Base-by-base conservation (phyloP, 2,797 vertebrate genomes). In the Sebastes cheni region DNA sequence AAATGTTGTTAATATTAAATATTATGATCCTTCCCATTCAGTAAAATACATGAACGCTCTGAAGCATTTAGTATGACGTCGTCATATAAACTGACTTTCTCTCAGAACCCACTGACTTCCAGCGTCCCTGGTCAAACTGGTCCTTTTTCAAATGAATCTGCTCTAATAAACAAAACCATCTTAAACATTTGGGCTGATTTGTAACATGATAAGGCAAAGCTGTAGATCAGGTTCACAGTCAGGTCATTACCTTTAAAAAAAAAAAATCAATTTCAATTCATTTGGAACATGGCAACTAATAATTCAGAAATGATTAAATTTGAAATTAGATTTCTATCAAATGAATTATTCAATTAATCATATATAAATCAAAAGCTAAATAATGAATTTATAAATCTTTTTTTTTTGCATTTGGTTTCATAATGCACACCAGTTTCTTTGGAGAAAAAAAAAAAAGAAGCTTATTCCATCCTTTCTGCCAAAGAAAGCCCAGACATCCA, bases 401-500 rank as follows among this genome's bases (percentile, higher is more conserved):
- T 75, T 61, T 54, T 72, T 46, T 18, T 77, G 50, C 46, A 36
- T 75, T 81, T 61, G 22, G 27, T 67, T 84, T 83, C 22, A 69
- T 39, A 76, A 67, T 72, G n/a, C 14, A 62, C 74, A 77, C 23
- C 36, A 55, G 52, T 62, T 72, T 56, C 39, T 4, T 68, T 16
- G 18, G 58, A 36, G 27, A 61, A 64, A 50, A 65, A 3, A 70
- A 20, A 70, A 20, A 68, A 22, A n/a, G 25, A 7, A 89, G 58
- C 42, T 81, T 80, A 82, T 87, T 90, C 68, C 74, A 80, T 90
- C 75, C 23, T 82, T 86, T 89, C 77, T 79, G 52, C 80, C 68
- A 85, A 86, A 90, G 85, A 88, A 77, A 88, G 72, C 73, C 18
- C 77, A 86, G 81, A 90, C 74, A 79, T 72, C 80, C 32, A 88